phyloP scores from a whole-genome alignment of 1,140 invertebrate species.

The Antheraea mylitta region DNA sequence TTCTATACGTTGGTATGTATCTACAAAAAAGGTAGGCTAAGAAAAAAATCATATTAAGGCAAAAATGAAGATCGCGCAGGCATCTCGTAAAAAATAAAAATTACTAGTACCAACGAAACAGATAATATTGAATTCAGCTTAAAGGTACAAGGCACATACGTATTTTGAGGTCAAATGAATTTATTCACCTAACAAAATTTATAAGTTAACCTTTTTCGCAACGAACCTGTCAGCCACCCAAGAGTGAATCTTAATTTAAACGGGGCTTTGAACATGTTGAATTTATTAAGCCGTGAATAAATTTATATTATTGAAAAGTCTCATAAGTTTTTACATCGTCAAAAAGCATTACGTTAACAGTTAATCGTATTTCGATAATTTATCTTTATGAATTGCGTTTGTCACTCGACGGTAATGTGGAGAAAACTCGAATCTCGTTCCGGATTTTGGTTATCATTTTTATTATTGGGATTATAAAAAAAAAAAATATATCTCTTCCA shows the following conservation, averaged over 20 bases:
- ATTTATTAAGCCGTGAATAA: constrained; percentile 56
- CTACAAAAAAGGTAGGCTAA: too few species aligned
- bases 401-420: constrained; percentile 32
- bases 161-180: constrained; percentile 61
- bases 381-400: constrained; percentile 41
- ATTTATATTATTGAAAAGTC: constrained; percentile 41
- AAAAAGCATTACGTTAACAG: constrained; percentile 43
- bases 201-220: constrained; percentile 48
- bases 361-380: constrained; percentile 45
- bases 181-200: constrained; percentile 60
- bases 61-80: too few species aligned
- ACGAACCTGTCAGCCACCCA: constrained; percentile 33
- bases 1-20: too few species aligned
- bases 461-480: constrained; percentile 18
- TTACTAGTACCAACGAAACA: constrained; percentile 29
- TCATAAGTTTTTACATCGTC: constrained; percentile 35
- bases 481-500: too few species aligned
- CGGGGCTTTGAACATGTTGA: constrained; percentile 33
- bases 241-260: constrained; percentile 25
- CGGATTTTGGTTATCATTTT: constrained; percentile 36
- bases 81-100: constrained; percentile 27
- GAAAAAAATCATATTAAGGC: too few species aligned
- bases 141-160: constrained; percentile 6
- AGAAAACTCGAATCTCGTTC: constrained; percentile 33
- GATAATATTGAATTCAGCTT: constrained; percentile 29